A percentile compares a stretch with the other conserved stretches of the same genome.
phyloP scores from a whole-genome alignment of 2,888 invertebrate species.

The Octonoba sinensis region DNA sequence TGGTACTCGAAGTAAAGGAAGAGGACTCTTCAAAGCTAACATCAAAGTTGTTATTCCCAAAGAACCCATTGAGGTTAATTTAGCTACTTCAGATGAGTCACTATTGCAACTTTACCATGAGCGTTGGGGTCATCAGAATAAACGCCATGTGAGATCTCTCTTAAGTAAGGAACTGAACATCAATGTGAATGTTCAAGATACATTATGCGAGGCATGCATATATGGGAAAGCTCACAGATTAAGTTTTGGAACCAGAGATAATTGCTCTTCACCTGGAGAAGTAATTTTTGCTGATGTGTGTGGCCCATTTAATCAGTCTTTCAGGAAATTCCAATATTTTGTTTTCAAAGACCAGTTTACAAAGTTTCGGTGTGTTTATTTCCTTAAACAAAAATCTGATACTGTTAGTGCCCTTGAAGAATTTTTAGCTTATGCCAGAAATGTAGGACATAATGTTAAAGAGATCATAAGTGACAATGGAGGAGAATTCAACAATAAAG shows the following conservation, averaged over 20 bases:
- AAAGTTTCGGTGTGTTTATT: conserved; percentile 40
- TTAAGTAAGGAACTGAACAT: conserved; percentile 12
- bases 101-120: conserved; percentile 12
- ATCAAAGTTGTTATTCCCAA: conserved; percentile 20
- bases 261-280: neutral
- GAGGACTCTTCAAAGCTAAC: conserved; percentile 17
- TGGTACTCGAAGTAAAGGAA: conserved; percentile 14
- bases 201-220: conserved; percentile 30
- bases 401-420: neutral
- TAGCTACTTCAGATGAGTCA: neutral
- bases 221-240: conserved; percentile 28
- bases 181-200: neutral
- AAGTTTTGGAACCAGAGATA: conserved; percentile 23
- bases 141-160: conserved; percentile 15
- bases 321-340: conserved; percentile 43
- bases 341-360: conserved; percentile 62
- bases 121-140: conserved; percentile 17
- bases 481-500: conserved; percentile 46
- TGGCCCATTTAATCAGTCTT: conserved; percentile 44
- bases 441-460: conserved; percentile 25
- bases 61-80: conserved; percentile 1
- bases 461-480: conserved; percentile 47
- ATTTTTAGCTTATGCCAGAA: conserved; percentile 7
- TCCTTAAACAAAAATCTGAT: conserved; percentile 33
- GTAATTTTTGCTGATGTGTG: conserved; percentile 55